Evolutionary conservation across 37 sponge, comb jelly and placozoan species (phyloP), one percentile per base, ranked within the genome.

Genomic region (Chondrosia reniformis): DNA sequence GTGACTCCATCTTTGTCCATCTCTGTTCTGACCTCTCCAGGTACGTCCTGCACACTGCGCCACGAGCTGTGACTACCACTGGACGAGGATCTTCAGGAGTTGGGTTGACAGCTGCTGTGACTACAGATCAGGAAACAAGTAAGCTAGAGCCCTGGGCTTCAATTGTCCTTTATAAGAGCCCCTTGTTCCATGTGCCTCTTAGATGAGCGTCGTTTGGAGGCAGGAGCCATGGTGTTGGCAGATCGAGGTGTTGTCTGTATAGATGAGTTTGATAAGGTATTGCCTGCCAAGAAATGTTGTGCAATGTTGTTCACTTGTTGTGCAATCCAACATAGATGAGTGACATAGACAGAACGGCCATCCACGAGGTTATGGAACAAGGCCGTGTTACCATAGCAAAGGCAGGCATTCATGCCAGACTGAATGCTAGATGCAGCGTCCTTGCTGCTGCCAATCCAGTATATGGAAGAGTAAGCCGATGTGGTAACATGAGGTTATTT

Each of bases 301-400:
- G 65, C 10, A 30, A 15, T 63, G 10, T 63, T 24, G 28, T 9
- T n/a, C 65, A 39, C 43, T 43, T 9, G 24, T 17, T 76, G 9
- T 22, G 9, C 21, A 24, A 13, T 1, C 33, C n/a, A n/a, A n/a
- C n/a, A n/a, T 40, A 91, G 86, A 98, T 98, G 99, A 98, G 94
- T 83, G 99, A 98, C 72, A 84, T 98, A 74, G 99, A 98, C 37
- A 80, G 99, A 21, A 98, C 99, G 41, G 99, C 99, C 45, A 98
- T 98, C 25, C 99, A 98, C 74, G 99, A 98, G 71, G 99, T 98
- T 10, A 98, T 98, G 99, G 99, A 98, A 63, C 99, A 98, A 59
- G 99, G 99, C 0, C 46, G 94, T 27, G 99, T 98, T 4, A 98
- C 94, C 55, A 98, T 98, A 19, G 90, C 96, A 30, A 98, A 98